A percentile compares a stretch with the other conserved stretches of the same genome.
These are phyloP conservation scores for Bicyclus anynana DNA, from an alignment of 1,140 invertebrate species.

Conservation along the genomic window DNA sequence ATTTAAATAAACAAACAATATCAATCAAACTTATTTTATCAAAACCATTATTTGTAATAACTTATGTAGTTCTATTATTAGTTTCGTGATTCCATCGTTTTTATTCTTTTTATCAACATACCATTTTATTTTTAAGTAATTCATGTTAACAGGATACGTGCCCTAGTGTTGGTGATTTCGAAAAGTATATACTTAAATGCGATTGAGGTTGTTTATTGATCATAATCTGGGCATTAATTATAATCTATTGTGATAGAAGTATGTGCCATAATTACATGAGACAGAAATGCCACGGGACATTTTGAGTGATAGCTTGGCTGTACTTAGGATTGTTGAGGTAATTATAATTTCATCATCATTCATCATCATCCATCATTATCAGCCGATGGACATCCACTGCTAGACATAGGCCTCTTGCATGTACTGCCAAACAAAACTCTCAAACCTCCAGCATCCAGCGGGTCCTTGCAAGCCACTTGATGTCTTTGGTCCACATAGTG, in stretches of 20 bases:
- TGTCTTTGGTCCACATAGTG: too few relatives aligned
- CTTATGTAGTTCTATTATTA: background rate
- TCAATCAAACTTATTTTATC: too few relatives aligned
- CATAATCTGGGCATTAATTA: background rate
- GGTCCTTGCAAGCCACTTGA: too few relatives aligned
- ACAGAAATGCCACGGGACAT: constrained; percentile 65
- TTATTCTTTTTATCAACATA: background rate
- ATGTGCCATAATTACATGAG: constrained; percentile 26
- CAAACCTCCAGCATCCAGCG: too few relatives aligned
- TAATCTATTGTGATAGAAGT: constrained; percentile 8
- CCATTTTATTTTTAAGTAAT: background rate
- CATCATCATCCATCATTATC: too few relatives aligned
- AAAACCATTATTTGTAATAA: too few relatives aligned
- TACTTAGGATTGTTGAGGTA: constrained; percentile 67
- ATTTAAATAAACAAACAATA: too few relatives aligned
- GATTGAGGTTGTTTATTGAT: too few relatives aligned
- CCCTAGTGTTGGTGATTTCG: background rate
- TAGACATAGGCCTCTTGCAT: too few relatives aligned
- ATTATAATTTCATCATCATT: background rate
- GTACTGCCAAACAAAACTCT: too few relatives aligned
- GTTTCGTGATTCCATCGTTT: background rate
- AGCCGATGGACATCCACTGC: too few relatives aligned
- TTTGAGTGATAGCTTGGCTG: constrained; percentile 63
- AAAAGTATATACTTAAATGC: too few relatives aligned
- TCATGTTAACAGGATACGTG: background rate